A percentile compares a stretch with the other conserved stretches of the same genome.
These are phyloP conservation scores for Falco concolor DNA, from an alignment of 2,797 vertebrate genomes.

Conservation along the genomic window DNA sequence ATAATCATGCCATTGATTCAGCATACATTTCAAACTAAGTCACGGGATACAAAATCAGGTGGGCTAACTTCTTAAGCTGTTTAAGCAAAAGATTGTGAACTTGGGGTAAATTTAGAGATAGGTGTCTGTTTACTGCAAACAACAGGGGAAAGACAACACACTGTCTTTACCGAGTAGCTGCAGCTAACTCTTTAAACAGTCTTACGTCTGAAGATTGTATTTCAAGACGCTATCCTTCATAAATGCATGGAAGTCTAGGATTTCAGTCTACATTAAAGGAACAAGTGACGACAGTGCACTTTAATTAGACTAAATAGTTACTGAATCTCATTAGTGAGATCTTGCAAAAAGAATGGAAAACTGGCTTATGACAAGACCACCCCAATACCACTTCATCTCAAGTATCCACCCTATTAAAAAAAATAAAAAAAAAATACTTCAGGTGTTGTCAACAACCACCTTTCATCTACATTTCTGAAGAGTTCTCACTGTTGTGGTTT, in stretches of 20 bases:
- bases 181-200: constrained; percentile 12
- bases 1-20: constrained; percentile 29
- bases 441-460: neutral
- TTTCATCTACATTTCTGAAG: neutral
- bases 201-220: constrained; percentile 24
- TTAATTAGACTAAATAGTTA: constrained; percentile 28
- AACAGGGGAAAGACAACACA: neutral
- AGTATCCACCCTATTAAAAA: neutral
- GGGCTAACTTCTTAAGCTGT: constrained; percentile 43
- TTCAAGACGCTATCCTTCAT: constrained; percentile 29
- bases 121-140: constrained; percentile 7
- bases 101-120: constrained; percentile 26
- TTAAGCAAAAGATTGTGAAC: constrained; percentile 23
- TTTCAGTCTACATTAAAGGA: constrained; percentile 40
- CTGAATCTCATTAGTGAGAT: neutral
- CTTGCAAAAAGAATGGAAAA: constrained; percentile 29
- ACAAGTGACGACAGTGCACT: neutral
- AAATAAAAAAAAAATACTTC: neutral
- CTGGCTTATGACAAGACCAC: constrained; percentile 1
- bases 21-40: constrained; percentile 38
- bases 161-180: neutral
- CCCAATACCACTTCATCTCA: neutral
- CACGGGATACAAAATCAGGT: constrained; percentile 43
- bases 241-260: constrained; percentile 36
- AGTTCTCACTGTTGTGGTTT: neutral